Base-by-base conservation (phyloP, 2,888 invertebrate genomes). In the Pocota personata region DNA sequence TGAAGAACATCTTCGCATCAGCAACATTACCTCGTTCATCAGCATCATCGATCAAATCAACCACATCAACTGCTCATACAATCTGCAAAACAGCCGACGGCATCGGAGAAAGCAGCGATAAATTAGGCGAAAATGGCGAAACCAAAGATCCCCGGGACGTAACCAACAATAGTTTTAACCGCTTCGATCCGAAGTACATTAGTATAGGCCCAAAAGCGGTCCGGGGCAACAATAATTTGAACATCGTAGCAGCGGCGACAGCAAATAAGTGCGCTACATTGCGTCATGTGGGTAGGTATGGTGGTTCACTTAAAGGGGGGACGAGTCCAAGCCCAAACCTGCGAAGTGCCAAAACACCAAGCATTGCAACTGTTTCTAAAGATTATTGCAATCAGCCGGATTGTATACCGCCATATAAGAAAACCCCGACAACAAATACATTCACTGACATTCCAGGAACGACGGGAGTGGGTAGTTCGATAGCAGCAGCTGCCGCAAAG, bases 141-240 rank as follows among this genome's bases (percentile, higher is more conserved):
- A 90, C 90, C 83, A 91, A 92, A 30, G 93, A 93, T 89, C 93
- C 93, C 5, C 90, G 93, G 5, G 92, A 93, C 78, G 92, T 93
- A 35, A 90, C 91, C 86, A 90, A 91, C 87, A 92, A 91, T 80
- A 92, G 92, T 84, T 93, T 93, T 88, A 93, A 93, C 89, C 91
- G 93, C 62, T 93, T 93, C 79, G 93, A 93, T 90, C 93, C 93
- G 71, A 93, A 93, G 87, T 93, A 93, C 80, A 92, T 93, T 1
- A 93, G 93, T 87, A 93, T 93, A 71, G 93, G 93, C 0, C 93
- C 93, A 46, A 93, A 93, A 88, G 91, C 92, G 37, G 90, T 92
- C 40, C 90, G 92, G 6, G 91, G 92, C 84, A 91, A 89, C 79
- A 92, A 91, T 83, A 91, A 91, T 89, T 82, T 92, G 8, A 92